Conservation (phyloP, 2,113 vertebrate species). For the Nibea albiflora region DNA sequence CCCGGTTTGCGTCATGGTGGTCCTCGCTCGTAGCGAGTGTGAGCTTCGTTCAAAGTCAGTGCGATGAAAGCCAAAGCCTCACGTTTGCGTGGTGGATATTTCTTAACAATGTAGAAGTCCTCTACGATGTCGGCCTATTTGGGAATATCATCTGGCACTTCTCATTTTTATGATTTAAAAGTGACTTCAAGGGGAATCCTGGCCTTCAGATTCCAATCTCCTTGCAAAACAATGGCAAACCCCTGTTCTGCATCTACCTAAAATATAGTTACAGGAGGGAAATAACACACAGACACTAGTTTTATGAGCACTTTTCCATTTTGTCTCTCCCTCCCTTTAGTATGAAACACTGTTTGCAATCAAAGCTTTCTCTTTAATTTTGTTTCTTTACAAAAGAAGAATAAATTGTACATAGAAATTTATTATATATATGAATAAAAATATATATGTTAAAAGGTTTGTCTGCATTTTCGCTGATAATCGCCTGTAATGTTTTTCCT, state of each 20-base stretch:
- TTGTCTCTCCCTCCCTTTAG: conserved; percentile 74
- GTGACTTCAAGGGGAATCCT: conserved; percentile 57
- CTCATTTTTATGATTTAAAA: conserved; percentile 33
- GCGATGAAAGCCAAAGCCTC: conserved; percentile 67
- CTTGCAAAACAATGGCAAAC: conserved; percentile 60
- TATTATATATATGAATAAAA: conserved; percentile 84
- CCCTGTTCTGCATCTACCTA: conserved; percentile 46
- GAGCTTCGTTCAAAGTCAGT: conserved; percentile 39
- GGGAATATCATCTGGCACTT: conserved; percentile 27
- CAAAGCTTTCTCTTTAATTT: conserved; percentile 81
- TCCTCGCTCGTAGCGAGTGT: conserved; percentile 4
- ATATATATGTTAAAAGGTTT: conserved; percentile 81
- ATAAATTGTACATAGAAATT: conserved; percentile 87
- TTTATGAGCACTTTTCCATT: conserved; percentile 83
- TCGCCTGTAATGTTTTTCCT: background rate
- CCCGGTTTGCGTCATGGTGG: background rate
- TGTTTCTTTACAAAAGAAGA: conserved; percentile 82
- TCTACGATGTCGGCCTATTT: conserved; percentile 6
- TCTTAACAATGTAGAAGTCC: conserved; percentile 20
- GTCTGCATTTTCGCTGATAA: conserved; percentile 27
- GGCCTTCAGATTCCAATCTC: conserved; percentile 34
- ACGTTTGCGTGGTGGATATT: conserved; percentile 27
- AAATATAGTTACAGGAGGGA: conserved; percentile 39
- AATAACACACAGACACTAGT: conserved; percentile 51
- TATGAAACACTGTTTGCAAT: conserved; percentile 86